phyloP scores from a whole-genome alignment of 37 sponge, comb jelly and placozoan genomes.

The Axinella damicornis region DNA sequence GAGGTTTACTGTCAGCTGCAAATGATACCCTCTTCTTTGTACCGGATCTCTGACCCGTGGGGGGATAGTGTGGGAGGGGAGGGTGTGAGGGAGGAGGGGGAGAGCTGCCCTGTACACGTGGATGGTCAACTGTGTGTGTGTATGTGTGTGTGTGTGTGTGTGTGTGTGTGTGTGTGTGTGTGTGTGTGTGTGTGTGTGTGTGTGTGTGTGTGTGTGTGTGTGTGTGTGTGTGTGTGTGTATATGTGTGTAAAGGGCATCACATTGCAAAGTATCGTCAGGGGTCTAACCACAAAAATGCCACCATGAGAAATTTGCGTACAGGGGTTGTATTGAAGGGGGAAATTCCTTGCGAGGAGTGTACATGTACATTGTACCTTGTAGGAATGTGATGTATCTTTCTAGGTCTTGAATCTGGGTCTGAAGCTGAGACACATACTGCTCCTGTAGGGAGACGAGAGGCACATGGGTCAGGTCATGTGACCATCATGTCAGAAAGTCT shows the following conservation, averaged over 20 bases:
- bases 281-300: too few relatives aligned
- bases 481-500: too few relatives aligned
- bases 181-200: conserved; percentile 14
- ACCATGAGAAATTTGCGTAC: too few relatives aligned
- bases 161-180: conserved; percentile 22
- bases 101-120: not conserved
- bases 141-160: conserved; percentile 26
- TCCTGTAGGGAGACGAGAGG: conserved; percentile 20
- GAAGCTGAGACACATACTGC: conserved; percentile 23
- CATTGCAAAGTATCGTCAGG: not conserved
- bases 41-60: not conserved
- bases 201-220: conserved; percentile 36
- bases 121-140: not conserved
- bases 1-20: not conserved
- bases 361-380: conserved; percentile 21
- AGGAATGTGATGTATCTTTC: conserved; percentile 56
- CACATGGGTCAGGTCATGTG: not conserved
- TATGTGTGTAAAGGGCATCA: not conserved
- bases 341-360: too few relatives aligned
- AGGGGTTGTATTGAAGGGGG: too few relatives aligned
- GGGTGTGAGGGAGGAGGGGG: not conserved
- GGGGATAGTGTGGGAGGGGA: not conserved
- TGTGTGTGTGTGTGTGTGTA: conserved; percentile 23
- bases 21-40: conserved; percentile 35
- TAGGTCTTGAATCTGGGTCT: conserved; percentile 45